Evolutionary conservation across 2,888 invertebrate species (phyloP), one percentile per base, ranked within the genome.

Genomic region (Folsomia candida): DNA sequence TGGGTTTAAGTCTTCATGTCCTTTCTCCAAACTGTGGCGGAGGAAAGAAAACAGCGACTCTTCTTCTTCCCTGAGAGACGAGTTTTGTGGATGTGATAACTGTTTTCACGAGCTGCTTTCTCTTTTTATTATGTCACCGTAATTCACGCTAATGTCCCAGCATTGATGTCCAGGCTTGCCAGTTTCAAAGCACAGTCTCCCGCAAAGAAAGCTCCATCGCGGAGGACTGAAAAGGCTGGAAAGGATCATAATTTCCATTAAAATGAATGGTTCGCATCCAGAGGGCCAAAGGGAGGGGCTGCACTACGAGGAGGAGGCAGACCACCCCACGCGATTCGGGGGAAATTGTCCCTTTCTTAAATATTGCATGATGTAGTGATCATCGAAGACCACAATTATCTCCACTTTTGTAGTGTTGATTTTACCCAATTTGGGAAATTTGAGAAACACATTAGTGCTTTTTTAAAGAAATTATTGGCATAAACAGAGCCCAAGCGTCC

Each of bases 201-300:
- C 72, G 68, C 70, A 67, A 69, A 61, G 69, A 72, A 71, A 72
- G 75, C 24, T 63, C 60, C 70, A 73, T 73, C 54, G 54, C 68
- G 37, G 37, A 9, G 37, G 37, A 37, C 14, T 9, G 37, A 37
- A 37, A 37, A n/a, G n/a, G 68, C 70, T 54, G 68, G 70, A 71
- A 67, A 75, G 70, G 68, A 72, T 75, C 72, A 75, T 75, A 75
- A 75, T 75, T 75, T 73, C 70, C 72, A 75, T 75, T 72, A 75
- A 75, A 75, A 75, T 72, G 69, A 75, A 72, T 75, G 72, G 60
- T 61, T 57, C 28, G 37, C 6, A 37, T 37, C 14, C 14, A 37
- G 14, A 9, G 14, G 14, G 14, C 14, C 14, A 37, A 37, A n/a
- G n/a, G n/a, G n/a, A n/a, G n/a, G n/a, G n/a, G 37, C 14, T 37